Base-by-base conservation (phyloP, 1,140 invertebrate species). In the Holotrichia oblita region DNA sequence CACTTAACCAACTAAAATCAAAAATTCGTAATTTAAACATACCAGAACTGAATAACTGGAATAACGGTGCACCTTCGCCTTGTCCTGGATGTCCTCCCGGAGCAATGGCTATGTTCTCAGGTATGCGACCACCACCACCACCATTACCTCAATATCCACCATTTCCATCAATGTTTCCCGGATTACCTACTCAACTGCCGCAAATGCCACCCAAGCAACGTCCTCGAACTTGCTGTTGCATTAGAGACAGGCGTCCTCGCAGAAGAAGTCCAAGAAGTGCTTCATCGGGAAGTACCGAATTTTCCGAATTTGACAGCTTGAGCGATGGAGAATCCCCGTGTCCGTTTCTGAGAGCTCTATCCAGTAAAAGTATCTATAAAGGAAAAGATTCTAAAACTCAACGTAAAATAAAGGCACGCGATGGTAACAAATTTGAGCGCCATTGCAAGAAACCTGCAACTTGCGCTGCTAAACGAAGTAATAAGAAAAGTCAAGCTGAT, bases 41-140 rank as follows among this genome's bases (percentile, higher is more conserved):
- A 41, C 73, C 73, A n/a, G 73, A 74, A 42, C 40, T 74, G 14
- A 74, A 40, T 42, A 44, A 74, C n/a, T 74, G 73, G 73, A 74
- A 74, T n/a, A 34, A 3, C 59, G 2, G 9, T 9, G 0, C 59
- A n/a, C 2, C 6, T n/a, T 2, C n/a, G n/a, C 59, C 12, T 20
- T 61, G 59, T 20, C 14, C 59, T 69, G 2, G 8, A 27, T 69
- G 61, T 69, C 20, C 20, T 6, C 61, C 61, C 24, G 10, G 20
- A 6, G 10, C 61, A 4, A 69, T 27, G 61, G 0, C 61, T 24
- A 69, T 27, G 22, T 55, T 55, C n/a, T 14, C 22, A 27, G 27
- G 27, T 9, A 24, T 69, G 9, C 61, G 22, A 24, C 27, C 61
- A 12, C 20, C 12, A 14, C 10, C 20, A 6, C 22, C 10, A 48